Evolutionary conservation across 2,797 vertebrate species (phyloP).

Genomic region (Bucorvus abyssinicus): DNA sequence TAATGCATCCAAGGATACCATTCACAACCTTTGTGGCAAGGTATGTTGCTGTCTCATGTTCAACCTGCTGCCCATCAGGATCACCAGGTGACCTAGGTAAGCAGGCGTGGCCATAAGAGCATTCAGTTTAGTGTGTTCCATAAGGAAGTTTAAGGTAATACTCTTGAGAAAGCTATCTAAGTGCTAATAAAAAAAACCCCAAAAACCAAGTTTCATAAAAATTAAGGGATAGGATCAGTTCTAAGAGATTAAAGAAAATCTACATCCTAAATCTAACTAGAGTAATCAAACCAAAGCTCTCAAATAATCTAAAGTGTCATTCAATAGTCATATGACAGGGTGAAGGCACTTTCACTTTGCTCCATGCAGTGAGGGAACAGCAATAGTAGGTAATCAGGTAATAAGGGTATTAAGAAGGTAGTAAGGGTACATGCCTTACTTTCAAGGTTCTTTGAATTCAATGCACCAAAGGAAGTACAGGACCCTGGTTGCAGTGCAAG

Average conservation of each 20-base stretch:
- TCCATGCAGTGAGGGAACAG: neutral
- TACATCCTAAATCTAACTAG: neutral
- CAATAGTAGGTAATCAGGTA: neutral
- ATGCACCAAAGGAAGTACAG: neutral
- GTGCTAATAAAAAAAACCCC: neutral
- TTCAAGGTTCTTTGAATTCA: neutral
- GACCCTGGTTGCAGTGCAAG: fast-evolving
- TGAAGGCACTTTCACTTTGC: neutral
- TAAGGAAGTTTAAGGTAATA: neutral
- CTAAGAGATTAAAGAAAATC: neutral
- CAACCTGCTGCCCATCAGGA: neutral
- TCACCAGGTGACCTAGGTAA: neutral
- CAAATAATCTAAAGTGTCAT: neutral
- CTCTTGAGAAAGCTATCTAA: neutral
- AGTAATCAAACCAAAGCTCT: neutral
- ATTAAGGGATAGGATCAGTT: neutral
- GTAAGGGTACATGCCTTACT: neutral
- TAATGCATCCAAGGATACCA: neutral
- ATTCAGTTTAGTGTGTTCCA: neutral
- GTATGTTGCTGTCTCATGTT: neutral
- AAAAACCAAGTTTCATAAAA: neutral
- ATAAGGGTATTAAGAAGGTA: neutral
- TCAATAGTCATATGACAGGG: neutral
- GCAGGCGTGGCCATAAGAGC: neutral
- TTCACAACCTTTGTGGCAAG: neutral